Evolutionary conservation across 2,797 vertebrate genomes (phyloP), one percentile per base, ranked within the genome.

Genomic region (Mus spretus): DNA sequence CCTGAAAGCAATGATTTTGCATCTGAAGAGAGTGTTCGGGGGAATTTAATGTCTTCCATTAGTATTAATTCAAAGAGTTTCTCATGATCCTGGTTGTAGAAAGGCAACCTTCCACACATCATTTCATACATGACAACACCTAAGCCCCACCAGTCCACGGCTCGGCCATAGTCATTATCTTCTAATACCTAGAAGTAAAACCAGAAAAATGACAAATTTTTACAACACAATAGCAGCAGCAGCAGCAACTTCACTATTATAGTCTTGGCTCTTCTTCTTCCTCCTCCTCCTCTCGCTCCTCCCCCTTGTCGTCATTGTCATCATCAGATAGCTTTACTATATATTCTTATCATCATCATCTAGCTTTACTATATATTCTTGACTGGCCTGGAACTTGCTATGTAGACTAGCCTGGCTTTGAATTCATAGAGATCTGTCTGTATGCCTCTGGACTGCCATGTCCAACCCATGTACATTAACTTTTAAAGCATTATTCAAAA

Each of bases 51-150:
- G 97, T 99, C 99, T 98, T 99, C 99, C 99, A 99, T 99, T 95
- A 99, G 98, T 98, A 99, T 99, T 89, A 99, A 99, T 98, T 99
- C 99, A 97, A 99, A 99, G 50, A 99, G 99, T 97, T 99, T 99
- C 99, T 99, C 99, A n/a, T 99, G 99, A 98, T 99, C 99, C 98
- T 99, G 99, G 98, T 99, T 99, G 98, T 99, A 99, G 98, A 99
- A 99, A 0, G 99, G 99, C 94, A 99, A 98, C 77, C 99, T 99
- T 91, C 99, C 99, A 74, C 99, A 99, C 99, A 99, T 99, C 99
- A 99, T 99, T 98, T 99, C 99, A 83, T 99, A 99, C 98, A 99
- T 99, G 98, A 99, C 99, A 95, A 99, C 99, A 11, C 99, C 99
- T 79, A 99, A 98, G 96, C 99, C 99, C 99, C 99, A 99, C 99